A percentile compares a stretch with the other conserved stretches of the same genome.
Conservation (phyloP, 2,888 invertebrate genomes). For the Phaedon cochleariae region DNA sequence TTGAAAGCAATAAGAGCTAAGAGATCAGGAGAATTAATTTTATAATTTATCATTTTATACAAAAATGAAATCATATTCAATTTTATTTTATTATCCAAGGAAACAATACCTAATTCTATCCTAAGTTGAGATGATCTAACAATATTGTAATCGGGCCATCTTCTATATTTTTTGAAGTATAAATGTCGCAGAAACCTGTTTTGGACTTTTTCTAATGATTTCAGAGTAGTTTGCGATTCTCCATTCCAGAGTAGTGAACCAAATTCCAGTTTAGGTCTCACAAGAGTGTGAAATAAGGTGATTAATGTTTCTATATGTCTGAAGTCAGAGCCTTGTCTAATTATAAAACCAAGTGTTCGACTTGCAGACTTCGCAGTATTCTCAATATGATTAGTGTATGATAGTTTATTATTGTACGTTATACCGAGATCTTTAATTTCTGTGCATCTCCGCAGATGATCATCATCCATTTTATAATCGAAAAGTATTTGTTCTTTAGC, state of each 20-base stretch:
- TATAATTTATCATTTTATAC: not conserved
- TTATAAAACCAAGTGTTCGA: conserved; percentile 1
- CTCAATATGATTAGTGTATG: not conserved
- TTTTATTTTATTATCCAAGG: not conserved
- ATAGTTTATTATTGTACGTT: not conserved
- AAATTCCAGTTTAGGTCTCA: not conserved
- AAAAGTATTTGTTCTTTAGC: not conserved
- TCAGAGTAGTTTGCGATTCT: not conserved
- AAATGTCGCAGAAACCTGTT: conserved; percentile 2
- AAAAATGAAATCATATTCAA: conserved; percentile 5
- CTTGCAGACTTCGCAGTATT: not conserved
- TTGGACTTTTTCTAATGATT: conserved; percentile 3
- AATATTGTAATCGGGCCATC: not conserved
- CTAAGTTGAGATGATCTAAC: conserved; percentile 2
- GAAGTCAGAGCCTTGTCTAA: not conserved
- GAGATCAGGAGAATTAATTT: conserved; percentile 1
- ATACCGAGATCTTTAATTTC: not conserved
- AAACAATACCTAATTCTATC: not conserved
- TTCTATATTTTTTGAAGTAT: conserved; percentile 6
- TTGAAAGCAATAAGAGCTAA: conserved; percentile 3
- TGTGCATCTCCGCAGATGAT: not conserved
- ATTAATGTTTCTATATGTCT: not conserved
- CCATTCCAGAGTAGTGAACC: not conserved
- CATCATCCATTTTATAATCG: conserved; percentile 1
- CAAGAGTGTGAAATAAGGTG: not conserved